Conservation (phyloP, 1,140 invertebrate genomes). For the Leptinotarsa undecemlineata region DNA sequence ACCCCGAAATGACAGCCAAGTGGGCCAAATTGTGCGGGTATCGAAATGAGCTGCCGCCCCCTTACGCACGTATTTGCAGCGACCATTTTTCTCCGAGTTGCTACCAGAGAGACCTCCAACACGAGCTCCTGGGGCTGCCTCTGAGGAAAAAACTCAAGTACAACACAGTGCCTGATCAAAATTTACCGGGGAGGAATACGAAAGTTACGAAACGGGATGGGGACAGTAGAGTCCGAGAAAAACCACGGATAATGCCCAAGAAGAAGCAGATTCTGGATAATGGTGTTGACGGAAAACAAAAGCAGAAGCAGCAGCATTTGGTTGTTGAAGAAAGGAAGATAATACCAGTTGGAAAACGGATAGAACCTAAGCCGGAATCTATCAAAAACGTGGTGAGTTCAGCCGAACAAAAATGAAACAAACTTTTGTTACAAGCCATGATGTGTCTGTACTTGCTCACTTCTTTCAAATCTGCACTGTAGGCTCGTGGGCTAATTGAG, state of each 20-base stretch:
- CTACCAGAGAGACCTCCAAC: slow-evolving; percentile 61
- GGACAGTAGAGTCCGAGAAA: background rate
- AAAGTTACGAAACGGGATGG: slow-evolving; percentile 16
- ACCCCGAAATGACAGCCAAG: slow-evolving; percentile 56
- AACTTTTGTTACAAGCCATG: too few species aligned
- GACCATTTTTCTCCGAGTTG: slow-evolving; percentile 59
- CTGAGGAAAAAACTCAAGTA: slow-evolving; percentile 57
- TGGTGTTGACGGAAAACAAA: too few species aligned
- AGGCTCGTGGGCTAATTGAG: too few species aligned
- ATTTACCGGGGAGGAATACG: slow-evolving; percentile 53
- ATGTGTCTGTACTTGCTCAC: too few species aligned
- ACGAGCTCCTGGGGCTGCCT: slow-evolving; percentile 60
- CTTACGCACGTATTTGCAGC: slow-evolving; percentile 60
- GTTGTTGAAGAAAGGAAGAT: too few species aligned
- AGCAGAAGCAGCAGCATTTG: too few species aligned
- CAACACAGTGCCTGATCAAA: slow-evolving; percentile 59
- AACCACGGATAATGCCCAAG: slow-evolving; percentile 10
- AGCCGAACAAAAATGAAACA: too few species aligned
- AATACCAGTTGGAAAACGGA: too few species aligned
- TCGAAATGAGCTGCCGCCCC: slow-evolving; percentile 46
- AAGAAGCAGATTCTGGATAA: background rate
- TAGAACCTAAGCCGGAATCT: too few species aligned
- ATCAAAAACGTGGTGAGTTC: too few species aligned
- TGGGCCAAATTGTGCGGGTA: slow-evolving; percentile 56
- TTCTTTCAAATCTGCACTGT: too few species aligned